Evolutionary conservation across 1,140 invertebrate species (phyloP).

Genomic region (Pomacea maculata): DNA sequence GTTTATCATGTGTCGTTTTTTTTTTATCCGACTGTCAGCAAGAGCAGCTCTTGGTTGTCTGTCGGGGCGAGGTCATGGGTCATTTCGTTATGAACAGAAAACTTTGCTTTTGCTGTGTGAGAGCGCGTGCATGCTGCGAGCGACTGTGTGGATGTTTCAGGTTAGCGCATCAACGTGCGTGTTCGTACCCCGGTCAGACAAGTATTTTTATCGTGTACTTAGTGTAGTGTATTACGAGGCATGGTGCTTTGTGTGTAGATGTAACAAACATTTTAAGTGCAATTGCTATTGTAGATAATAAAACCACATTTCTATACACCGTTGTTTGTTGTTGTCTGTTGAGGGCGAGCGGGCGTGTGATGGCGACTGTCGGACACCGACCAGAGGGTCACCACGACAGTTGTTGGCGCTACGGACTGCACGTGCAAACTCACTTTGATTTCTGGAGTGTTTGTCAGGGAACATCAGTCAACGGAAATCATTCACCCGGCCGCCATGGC

Average conservation of each 20-base stretch:
- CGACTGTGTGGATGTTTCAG: not conserved
- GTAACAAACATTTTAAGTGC: slow-evolving; percentile 7
- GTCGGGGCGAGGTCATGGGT: too few relatives aligned
- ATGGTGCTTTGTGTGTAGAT: slow-evolving; percentile 19
- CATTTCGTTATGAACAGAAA: not conserved
- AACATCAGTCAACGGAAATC: too few relatives aligned
- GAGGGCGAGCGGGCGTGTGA: not conserved
- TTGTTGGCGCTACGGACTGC: too few relatives aligned
- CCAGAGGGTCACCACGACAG: too few relatives aligned
- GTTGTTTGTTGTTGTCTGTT: not conserved
- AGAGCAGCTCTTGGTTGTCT: too few relatives aligned
- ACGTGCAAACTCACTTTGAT: too few relatives aligned
- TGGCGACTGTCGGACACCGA: too few relatives aligned
- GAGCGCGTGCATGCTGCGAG: not conserved
- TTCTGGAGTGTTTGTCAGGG: too few relatives aligned
- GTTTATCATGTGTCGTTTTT: too few relatives aligned
- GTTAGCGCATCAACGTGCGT: not conserved
- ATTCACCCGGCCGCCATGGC: too few relatives aligned
- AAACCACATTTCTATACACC: slow-evolving; percentile 18
- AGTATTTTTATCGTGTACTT: not conserved
- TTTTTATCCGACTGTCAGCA: too few relatives aligned
- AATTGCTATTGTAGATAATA: slow-evolving; percentile 15
- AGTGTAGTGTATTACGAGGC: not conserved
- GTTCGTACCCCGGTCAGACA: not conserved
- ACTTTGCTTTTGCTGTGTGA: not conserved